phyloP scores from a whole-genome alignment of 2,113 vertebrate species.

The Cyanistes caeruleus region DNA sequence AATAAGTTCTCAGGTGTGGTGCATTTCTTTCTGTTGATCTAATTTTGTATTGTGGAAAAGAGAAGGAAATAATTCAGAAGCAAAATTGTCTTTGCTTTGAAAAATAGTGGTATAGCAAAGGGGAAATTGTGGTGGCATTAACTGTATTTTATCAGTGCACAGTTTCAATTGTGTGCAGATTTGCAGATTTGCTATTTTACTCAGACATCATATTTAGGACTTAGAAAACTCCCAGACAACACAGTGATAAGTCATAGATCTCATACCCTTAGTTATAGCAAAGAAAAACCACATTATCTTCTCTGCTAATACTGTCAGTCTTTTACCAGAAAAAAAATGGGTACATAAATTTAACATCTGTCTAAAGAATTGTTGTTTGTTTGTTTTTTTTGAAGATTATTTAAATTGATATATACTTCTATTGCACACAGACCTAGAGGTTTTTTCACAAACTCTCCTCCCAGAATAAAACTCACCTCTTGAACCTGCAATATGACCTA shows the following conservation, averaged over 20 bases:
- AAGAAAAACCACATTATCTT: fast-evolving
- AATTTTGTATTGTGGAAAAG: not conserved
- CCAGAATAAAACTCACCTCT: not conserved
- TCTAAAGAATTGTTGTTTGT: not conserved
- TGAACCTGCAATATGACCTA: not conserved
- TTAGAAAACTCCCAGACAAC: not conserved
- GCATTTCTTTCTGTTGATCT: not conserved
- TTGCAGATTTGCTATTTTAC: not conserved
- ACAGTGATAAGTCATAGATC: not conserved
- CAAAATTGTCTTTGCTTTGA: not conserved
- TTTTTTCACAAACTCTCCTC: not conserved
- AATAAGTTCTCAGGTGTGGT: conserved; percentile 90
- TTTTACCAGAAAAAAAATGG: not conserved
- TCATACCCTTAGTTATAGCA: not conserved
- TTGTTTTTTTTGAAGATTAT: not conserved
- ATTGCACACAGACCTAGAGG: not conserved
- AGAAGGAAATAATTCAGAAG: not conserved
- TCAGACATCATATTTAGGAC: not conserved
- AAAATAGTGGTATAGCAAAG: not conserved
- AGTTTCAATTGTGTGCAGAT: not conserved
- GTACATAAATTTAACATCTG: not conserved
- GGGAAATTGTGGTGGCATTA: not conserved
- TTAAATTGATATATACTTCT: not conserved
- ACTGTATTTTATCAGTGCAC: not conserved
- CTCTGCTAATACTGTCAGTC: not conserved